These are phyloP conservation scores for Acinonyx jubatus DNA, from an alignment of 2,113 vertebrate genomes.

Conservation along the genomic window DNA sequence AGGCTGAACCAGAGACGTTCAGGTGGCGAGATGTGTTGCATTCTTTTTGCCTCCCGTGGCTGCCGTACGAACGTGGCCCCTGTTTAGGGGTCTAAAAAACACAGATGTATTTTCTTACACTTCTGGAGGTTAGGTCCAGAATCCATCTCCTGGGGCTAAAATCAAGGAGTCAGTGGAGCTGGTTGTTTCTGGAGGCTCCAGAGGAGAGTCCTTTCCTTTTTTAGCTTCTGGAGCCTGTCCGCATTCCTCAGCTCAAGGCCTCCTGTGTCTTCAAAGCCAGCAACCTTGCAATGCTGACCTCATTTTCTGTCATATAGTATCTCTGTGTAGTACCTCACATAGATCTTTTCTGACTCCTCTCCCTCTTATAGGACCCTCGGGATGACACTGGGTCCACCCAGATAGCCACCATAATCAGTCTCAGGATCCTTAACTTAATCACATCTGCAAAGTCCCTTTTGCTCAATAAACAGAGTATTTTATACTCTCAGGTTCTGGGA, in stretches of 20 bases:
- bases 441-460: neutral
- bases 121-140: neutral
- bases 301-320: neutral
- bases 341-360: neutral
- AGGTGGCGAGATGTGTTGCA: no score
- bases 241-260: neutral
- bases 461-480: no score
- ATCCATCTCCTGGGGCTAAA: neutral
- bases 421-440: neutral
- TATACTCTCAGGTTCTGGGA: neutral
- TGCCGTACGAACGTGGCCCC: neutral
- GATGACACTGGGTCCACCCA: neutral
- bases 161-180: fast-evolving
- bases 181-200: neutral
- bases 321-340: no score
- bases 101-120: neutral
- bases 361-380: neutral
- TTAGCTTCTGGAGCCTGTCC: neutral
- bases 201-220: neutral
- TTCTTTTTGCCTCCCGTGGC: neutral
- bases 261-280: neutral
- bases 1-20: neutral
- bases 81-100: neutral
- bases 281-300: neutral
- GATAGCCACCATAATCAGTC: neutral